Percentiles rank a stretch among this genome's conserved stretches.
These are phyloP conservation scores for Diabrotica virgifera DNA, from an alignment of 1,140 invertebrate species.

Conservation along the genomic window DNA sequence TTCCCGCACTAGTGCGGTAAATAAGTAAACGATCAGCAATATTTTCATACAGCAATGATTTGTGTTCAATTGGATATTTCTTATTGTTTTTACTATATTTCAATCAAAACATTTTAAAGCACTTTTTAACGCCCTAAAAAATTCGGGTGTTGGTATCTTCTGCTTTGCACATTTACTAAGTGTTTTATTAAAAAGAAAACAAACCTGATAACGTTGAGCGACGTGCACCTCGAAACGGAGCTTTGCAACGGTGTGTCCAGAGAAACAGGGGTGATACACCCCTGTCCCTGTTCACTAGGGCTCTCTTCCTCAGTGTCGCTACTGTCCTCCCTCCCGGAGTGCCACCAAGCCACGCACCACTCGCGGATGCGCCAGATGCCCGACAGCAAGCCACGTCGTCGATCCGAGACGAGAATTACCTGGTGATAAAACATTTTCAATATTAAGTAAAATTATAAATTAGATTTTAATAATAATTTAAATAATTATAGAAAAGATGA, in stretches of 20 bases:
- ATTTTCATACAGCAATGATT: too few species aligned
- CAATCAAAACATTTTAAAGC: too few species aligned
- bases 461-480: too few species aligned
- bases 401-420: slow-evolving; percentile 12
- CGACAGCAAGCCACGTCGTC: slow-evolving; percentile 32
- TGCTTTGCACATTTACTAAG: too few species aligned
- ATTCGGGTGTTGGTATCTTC: too few species aligned
- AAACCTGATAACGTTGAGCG: slow-evolving; percentile 71
- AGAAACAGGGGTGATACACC: slow-evolving; percentile 78
- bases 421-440: neutral
- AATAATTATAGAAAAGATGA: too few species aligned
- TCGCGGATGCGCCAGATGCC: slow-evolving; percentile 55
- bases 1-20: too few species aligned
- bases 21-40: too few species aligned
- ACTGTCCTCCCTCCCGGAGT: slow-evolving; percentile 75
- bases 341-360: slow-evolving; percentile 85
- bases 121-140: too few species aligned
- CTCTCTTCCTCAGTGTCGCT: slow-evolving; percentile 70
- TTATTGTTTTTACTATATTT: too few species aligned
- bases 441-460: too few species aligned
- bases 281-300: slow-evolving; percentile 64
- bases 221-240: slow-evolving; percentile 77
- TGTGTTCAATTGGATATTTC: too few species aligned
- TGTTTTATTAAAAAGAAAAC: neutral
- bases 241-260: slow-evolving; percentile 81